A percentile compares a stretch with the other conserved stretches of the same genome.
Conservation (phyloP, 1,140 invertebrate species). For the Cherax quadricarinatus region DNA sequence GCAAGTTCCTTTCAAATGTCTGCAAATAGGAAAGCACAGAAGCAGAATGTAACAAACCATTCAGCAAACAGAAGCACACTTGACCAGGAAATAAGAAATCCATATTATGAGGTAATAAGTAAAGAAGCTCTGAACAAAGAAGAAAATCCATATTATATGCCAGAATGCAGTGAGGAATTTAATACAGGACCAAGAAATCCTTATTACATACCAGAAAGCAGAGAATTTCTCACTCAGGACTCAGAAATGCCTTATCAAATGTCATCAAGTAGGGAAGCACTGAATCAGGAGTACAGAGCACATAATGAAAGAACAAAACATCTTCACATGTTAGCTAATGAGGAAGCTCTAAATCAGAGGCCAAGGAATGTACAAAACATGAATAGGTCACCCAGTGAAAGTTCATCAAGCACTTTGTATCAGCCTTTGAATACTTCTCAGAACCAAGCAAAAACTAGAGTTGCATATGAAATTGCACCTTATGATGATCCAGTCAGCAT, state of each 20-base stretch:
- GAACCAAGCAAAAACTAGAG: not conserved
- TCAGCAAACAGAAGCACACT: not conserved
- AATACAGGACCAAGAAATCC: not conserved
- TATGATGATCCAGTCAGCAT: constrained; percentile 11
- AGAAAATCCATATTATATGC: too few species aligned
- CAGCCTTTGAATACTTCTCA: constrained; percentile 15
- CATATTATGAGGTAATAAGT: not conserved
- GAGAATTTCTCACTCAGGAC: not conserved
- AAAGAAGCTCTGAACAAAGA: not conserved
- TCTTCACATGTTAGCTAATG: not conserved
- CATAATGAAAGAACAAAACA: not conserved
- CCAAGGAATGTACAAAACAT: not conserved
- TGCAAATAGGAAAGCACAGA: constrained; percentile 11
- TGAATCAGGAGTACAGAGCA: constrained; percentile 7
- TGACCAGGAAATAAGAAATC: not conserved
- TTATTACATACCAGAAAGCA: not conserved
- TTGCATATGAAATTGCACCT: constrained; percentile 32
- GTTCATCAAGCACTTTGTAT: constrained; percentile 40
- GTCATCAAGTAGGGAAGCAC: constrained; percentile 2
- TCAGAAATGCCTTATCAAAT: not conserved
- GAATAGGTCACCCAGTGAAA: constrained; percentile 27
- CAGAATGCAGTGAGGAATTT: too few species aligned
- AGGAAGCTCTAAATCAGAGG: not conserved
- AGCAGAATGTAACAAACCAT: not conserved
- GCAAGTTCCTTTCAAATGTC: not conserved